These are phyloP conservation scores for Nymphicus hollandicus DNA, from an alignment of 2,113 vertebrate genomes.

Conservation along the genomic window DNA sequence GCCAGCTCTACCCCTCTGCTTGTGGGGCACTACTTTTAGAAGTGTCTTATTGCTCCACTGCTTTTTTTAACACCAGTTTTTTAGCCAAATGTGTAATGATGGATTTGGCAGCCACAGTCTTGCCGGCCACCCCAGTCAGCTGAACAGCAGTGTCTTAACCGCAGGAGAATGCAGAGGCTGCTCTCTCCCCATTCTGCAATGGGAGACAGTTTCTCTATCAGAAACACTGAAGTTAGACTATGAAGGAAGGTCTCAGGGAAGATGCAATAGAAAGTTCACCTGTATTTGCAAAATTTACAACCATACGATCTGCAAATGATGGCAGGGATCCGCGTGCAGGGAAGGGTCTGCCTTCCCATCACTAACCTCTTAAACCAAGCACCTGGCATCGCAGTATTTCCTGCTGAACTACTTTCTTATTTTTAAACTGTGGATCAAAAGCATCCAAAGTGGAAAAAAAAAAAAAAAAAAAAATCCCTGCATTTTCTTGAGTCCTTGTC, in stretches of 20 bases:
- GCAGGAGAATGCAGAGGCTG: neutral
- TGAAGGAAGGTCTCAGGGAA: neutral
- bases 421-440: neutral
- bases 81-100: neutral
- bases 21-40: neutral
- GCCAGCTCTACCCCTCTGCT: neutral
- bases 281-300: neutral
- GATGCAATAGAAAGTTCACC: neutral
- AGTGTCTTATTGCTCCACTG: neutral
- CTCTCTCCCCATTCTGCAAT: neutral
- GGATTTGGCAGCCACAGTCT: neutral
- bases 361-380: neutral
- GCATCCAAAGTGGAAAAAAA: neutral
- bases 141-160: neutral
- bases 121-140: constrained; percentile 20
- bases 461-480: neutral
- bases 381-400: neutral
- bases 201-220: neutral
- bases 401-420: neutral
- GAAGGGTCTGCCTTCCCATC: neutral
- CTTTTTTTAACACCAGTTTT: neutral
- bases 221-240: neutral
- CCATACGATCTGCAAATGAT: neutral
- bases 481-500: neutral
- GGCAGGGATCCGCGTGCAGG: neutral